Evolutionary conservation across 2,888 invertebrate genomes (phyloP), one percentile per base, ranked within the genome.

Genomic region (Strigamia maritima): DNA sequence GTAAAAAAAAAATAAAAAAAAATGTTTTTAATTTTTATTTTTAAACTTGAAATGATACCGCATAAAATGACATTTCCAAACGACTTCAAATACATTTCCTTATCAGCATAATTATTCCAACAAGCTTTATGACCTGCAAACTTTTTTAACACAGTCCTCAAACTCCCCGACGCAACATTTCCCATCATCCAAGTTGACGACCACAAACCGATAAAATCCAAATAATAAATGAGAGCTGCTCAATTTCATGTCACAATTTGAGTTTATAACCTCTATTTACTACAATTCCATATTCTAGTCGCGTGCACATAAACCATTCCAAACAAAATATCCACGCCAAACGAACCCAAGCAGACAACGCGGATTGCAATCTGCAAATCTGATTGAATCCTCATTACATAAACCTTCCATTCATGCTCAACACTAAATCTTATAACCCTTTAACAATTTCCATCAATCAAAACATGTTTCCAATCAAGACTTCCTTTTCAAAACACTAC

Each of bases 1-100:
- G 3, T n/a, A 49, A n/a, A 49, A 49, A 49, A 49, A 49, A n/a
- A 49, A 49, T 6, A 14, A 6, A n/a, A 14, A n/a, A 49, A 2
- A n/a, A n/a, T 49, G 14, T 49, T 31, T 31, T 31, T 31, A 31
- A 4, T 31, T 31, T 31, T 31, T 31, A 4, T 31, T 31, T 31
- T 31, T 31, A 31, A 31, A 31, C 3, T 31, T 31, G 6, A 31
- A 31, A 31, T 31, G 31, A 31, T 6, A n/a, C 49, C 4, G n/a
- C 49, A 49, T 49, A n/a, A 49, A n/a, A 49, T n/a, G 49, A 49
- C 49, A 49, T 49, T 49, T n/a, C 49, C n/a, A 49, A 49, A 49
- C 49, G 49, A 49, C 16, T 49, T 14, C 49, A 49, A 49, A 49
- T 49, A 49, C 49, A 49, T 49, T 49, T 49, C 49, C 49, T 49